phyloP scores from a whole-genome alignment of 1,140 invertebrate species.

The Phortica variegata region DNA sequence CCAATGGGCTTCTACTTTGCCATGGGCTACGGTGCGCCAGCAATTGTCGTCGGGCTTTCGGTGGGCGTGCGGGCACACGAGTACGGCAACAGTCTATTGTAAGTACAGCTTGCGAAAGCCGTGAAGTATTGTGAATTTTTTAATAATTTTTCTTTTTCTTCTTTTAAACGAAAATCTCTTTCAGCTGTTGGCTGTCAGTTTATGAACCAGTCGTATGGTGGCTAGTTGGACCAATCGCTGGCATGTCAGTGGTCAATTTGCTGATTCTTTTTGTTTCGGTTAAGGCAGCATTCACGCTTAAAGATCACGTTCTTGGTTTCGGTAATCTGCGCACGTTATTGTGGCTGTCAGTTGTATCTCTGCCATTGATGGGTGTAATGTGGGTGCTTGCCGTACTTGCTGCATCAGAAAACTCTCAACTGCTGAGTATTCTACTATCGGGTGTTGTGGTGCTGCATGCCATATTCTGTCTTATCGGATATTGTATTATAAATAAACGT shows the following conservation, averaged over 20 bases:
- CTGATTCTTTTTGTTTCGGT: slow-evolving; percentile 81
- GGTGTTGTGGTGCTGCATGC: slow-evolving; percentile 71
- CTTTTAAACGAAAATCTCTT: slow-evolving; percentile 27
- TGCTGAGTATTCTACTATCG: slow-evolving; percentile 74
- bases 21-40: slow-evolving; percentile 92
- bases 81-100: slow-evolving; percentile 93
- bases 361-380: slow-evolving; percentile 74
- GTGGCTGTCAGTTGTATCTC: slow-evolving; percentile 78
- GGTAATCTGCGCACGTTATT: slow-evolving; percentile 84
- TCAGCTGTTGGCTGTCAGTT: slow-evolving; percentile 90
- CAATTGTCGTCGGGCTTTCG: slow-evolving; percentile 85
- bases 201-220: slow-evolving; percentile 91
- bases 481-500: slow-evolving; percentile 78
- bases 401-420: slow-evolving; percentile 75
- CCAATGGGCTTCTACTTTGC: slow-evolving; percentile 92
- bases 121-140: neutral
- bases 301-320: slow-evolving; percentile 87
- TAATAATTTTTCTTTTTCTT: neutral
- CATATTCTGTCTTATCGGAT: slow-evolving; percentile 76
- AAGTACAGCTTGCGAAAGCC: slow-evolving; percentile 58
- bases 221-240: slow-evolving; percentile 80
- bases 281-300: slow-evolving; percentile 85
- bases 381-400: slow-evolving; percentile 81
- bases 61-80: slow-evolving; percentile 93
- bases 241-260: slow-evolving; percentile 75